Evolutionary conservation across 2,113 vertebrate genomes (phyloP).

Genomic region (Apteryx mantelli): DNA sequence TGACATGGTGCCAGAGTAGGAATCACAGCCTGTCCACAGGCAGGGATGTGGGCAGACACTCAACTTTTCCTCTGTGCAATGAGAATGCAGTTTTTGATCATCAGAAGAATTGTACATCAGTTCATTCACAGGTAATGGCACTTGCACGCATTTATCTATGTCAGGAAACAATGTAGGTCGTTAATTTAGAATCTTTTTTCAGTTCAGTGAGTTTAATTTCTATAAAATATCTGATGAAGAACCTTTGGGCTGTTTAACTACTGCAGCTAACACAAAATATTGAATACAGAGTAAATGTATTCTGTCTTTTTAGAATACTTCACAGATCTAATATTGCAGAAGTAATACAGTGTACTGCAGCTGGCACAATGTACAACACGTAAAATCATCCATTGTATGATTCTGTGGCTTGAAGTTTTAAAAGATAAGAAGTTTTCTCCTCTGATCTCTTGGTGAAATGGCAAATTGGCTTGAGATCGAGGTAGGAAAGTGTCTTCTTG

Average conservation of each 20-base stretch:
- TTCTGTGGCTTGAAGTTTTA: background rate
- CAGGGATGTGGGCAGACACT: background rate
- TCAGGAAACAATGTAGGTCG: background rate
- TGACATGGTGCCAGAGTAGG: background rate
- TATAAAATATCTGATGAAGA: background rate
- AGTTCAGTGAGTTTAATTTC: conserved; percentile 1
- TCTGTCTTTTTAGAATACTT: background rate
- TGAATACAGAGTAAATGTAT: background rate
- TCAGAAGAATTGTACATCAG: background rate
- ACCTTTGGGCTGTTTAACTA: background rate
- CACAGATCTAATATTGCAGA: background rate
- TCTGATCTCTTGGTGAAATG: background rate
- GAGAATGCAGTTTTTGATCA: background rate
- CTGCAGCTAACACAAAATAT: background rate
- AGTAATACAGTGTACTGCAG: background rate
- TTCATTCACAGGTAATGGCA: background rate
- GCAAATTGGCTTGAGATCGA: background rate
- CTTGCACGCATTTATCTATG: background rate
- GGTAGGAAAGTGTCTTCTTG: background rate
- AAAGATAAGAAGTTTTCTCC: background rate
- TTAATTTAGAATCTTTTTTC: background rate
- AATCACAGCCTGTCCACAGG: background rate
- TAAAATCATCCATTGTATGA: background rate
- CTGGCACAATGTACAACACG: background rate
- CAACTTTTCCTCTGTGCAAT: background rate